phyloP scores from a whole-genome alignment of 1,140 invertebrate genomes.

The Neodiprion virginianus region DNA sequence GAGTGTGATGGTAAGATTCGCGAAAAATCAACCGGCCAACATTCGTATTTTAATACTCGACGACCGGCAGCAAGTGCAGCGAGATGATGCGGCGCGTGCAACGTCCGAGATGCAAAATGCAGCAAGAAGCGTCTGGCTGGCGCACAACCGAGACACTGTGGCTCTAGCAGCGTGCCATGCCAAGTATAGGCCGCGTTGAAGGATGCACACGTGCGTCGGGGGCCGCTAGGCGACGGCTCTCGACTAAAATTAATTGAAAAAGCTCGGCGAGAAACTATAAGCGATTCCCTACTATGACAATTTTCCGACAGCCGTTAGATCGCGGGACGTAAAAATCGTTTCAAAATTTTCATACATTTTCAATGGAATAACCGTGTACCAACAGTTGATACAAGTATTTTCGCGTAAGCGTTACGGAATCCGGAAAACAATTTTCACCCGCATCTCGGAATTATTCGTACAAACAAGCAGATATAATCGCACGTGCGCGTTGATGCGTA shows the following conservation, averaged over 20 bases:
- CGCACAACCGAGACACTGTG: background rate
- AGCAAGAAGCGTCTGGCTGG: background rate
- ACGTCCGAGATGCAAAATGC: background rate
- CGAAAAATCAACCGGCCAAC: no score
- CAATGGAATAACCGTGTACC: no score
- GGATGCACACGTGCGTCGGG: constrained; percentile 21
- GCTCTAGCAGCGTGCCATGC: constrained; percentile 29
- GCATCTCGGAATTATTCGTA: background rate
- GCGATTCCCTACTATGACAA: no score
- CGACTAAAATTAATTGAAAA: constrained; percentile 39
- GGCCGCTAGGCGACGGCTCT: background rate
- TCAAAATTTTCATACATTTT: no score
- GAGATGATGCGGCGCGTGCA: background rate
- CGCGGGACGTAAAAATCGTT: no score
- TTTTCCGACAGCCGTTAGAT: no score
- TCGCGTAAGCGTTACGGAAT: no score
- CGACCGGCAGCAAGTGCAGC: background rate
- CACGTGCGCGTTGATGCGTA: background rate
- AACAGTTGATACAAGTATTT: no score
- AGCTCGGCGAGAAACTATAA: background rate
- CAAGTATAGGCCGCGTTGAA: constrained; percentile 52
- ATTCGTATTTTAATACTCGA: no score
- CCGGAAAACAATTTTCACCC: no score
- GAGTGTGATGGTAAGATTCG: no score
- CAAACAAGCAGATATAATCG: background rate